These are phyloP conservation scores for Aphrophora alni DNA, from an alignment of 2,888 invertebrate genomes.

Conservation along the genomic window DNA sequence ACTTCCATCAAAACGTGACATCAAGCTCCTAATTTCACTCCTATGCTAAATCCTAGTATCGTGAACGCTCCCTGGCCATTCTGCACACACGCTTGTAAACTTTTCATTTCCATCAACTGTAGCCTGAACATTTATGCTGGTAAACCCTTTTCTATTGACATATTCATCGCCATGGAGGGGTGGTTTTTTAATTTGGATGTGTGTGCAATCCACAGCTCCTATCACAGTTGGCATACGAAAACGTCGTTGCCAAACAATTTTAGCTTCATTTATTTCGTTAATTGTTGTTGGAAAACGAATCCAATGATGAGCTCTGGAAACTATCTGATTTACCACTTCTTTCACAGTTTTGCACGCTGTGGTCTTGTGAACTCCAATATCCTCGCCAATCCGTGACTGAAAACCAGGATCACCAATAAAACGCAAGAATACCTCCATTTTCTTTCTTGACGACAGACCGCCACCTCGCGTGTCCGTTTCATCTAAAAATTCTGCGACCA, in stretches of 20 bases:
- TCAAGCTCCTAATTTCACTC: no score
- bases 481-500: neutral
- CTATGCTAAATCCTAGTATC: no score
- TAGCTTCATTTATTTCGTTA: neutral
- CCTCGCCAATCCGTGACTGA: neutral
- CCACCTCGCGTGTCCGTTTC: neutral
- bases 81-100: no score
- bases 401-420: neutral
- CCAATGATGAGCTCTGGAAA: neutral
- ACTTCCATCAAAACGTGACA: no score
- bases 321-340: neutral
- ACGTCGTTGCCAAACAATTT: neutral
- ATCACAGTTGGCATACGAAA: neutral
- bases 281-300: neutral
- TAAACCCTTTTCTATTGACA: neutral
- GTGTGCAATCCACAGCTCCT: neutral
- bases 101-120: no score
- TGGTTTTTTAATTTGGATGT: neutral
- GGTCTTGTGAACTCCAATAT: neutral
- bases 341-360: neutral
- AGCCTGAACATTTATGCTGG: neutral
- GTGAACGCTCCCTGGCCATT: no score
- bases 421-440: constrained; percentile 12
- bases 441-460: neutral
- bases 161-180: neutral